These are phyloP conservation scores for Acomys russatus DNA, from an alignment of 2,797 vertebrate genomes.

Conservation along the genomic window DNA sequence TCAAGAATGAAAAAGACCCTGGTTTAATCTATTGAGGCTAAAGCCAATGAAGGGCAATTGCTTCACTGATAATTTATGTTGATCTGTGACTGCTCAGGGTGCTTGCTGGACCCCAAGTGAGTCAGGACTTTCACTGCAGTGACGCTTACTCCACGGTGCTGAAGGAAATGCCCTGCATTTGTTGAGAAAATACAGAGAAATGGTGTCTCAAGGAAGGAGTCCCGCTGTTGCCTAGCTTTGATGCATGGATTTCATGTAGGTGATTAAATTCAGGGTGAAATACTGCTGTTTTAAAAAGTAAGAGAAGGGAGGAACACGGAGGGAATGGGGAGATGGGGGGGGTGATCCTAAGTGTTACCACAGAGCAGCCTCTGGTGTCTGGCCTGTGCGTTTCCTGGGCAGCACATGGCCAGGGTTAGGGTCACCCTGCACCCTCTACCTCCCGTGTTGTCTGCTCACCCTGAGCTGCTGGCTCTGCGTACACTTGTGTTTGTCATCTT, in stretches of 20 bases:
- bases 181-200: neutral
- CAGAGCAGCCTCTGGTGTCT: neutral
- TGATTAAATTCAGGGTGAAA: conserved; percentile 12
- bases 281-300: neutral
- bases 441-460: neutral
- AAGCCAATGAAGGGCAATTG: conserved; percentile 75
- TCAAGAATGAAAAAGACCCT: conserved; percentile 48
- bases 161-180: neutral
- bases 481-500: neutral
- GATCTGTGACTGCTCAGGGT: conserved; percentile 53
- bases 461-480: neutral
- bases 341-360: neutral
- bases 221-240: conserved; percentile 1
- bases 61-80: conserved; percentile 67
- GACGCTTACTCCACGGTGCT: neutral
- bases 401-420: accelerated
- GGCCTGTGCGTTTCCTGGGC: neutral
- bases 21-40: conserved; percentile 51
- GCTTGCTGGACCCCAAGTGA: conserved; percentile 8
- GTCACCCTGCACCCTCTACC: accelerated
- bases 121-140: conserved; percentile 40
- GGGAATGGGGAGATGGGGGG: neutral
- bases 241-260: conserved; percentile 52
- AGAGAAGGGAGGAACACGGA: neutral
- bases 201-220: neutral